These are phyloP conservation scores for Seriola quinqueradiata DNA, from an alignment of 2,113 vertebrate genomes.

Conservation along the genomic window DNA sequence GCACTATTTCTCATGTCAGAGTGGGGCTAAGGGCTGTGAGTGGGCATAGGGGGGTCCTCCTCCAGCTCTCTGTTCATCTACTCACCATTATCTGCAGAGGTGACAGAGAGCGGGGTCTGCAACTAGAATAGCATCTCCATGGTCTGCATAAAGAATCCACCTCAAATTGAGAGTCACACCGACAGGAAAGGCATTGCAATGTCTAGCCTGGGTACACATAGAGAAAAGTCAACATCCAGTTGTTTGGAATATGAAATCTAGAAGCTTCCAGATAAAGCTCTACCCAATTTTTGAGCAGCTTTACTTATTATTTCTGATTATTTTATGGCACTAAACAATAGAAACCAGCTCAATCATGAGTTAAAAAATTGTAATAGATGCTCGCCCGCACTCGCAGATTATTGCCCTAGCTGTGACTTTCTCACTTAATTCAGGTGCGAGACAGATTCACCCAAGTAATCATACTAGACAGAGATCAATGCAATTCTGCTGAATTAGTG, in stretches of 20 bases:
- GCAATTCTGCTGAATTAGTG: slow-evolving; percentile 78
- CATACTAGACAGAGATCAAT: slow-evolving; percentile 79
- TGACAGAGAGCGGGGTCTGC: slow-evolving; percentile 78
- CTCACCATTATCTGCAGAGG: slow-evolving; percentile 81
- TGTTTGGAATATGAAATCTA: slow-evolving; percentile 64
- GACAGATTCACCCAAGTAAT: slow-evolving; percentile 71
- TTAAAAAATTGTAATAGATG: slow-evolving; percentile 28
- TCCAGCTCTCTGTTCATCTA: slow-evolving; percentile 72
- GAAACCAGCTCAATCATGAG: slow-evolving; percentile 8
- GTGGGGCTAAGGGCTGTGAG: slow-evolving; percentile 77
- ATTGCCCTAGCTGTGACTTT: slow-evolving; percentile 53
- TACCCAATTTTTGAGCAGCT: slow-evolving; percentile 11
- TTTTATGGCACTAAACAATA: slow-evolving; percentile 38
- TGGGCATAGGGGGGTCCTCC: slow-evolving; percentile 78
- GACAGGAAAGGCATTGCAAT: slow-evolving; percentile 63
- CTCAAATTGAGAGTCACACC: slow-evolving; percentile 76
- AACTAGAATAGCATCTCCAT: slow-evolving; percentile 80
- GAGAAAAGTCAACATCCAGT: slow-evolving; percentile 50
- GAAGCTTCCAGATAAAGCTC: slow-evolving; percentile 39
- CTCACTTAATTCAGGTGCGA: slow-evolving; percentile 68
- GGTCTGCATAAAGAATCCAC: slow-evolving; percentile 79
- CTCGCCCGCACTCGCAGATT: slow-evolving; percentile 34
- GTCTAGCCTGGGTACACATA: slow-evolving; percentile 61
- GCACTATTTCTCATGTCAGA: slow-evolving; percentile 81
- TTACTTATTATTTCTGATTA: slow-evolving; percentile 35